Percentiles rank a stretch among this genome's conserved stretches.
phyloP scores from a whole-genome alignment of 2,888 invertebrate species.

The Taphrorychus bicolor region DNA sequence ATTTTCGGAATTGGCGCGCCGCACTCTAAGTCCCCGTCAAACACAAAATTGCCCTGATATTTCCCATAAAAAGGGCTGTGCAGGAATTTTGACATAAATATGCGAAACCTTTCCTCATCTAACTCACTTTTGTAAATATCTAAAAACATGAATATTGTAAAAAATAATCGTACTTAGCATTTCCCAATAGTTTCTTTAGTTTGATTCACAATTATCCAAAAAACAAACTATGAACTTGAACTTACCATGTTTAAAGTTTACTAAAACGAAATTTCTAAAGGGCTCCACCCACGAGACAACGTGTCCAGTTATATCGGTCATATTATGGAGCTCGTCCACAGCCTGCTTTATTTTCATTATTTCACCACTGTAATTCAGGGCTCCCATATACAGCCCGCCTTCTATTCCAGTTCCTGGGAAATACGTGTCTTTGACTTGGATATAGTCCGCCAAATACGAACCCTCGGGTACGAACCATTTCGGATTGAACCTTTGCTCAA shows the following conservation, averaged over 20 bases:
- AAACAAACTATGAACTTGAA: too few relatives aligned
- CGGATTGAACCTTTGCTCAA: slow-evolving; percentile 82
- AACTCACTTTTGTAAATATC: slow-evolving; percentile 61
- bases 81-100: slow-evolving; percentile 73
- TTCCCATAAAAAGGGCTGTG: slow-evolving; percentile 73
- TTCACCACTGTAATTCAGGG: slow-evolving; percentile 70
- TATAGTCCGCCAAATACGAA: slow-evolving; percentile 71
- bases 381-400: slow-evolving; percentile 72
- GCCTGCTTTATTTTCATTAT: slow-evolving; percentile 66
- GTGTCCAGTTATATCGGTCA: slow-evolving; percentile 63
- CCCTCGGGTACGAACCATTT: slow-evolving; percentile 77
- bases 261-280: slow-evolving; percentile 69
- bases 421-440: slow-evolving; percentile 64
- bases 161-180: too few relatives aligned
- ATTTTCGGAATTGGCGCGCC: slow-evolving; percentile 68
- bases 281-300: slow-evolving; percentile 71
- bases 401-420: slow-evolving; percentile 73
- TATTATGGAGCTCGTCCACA: slow-evolving; percentile 62
- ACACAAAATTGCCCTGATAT: slow-evolving; percentile 73
- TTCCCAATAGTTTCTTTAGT: too few relatives aligned
- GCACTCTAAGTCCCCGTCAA: slow-evolving; percentile 67
- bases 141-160: too few relatives aligned
- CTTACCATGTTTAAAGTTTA: slow-evolving; percentile 64
- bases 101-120: slow-evolving; percentile 65
- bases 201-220: too few relatives aligned